Evolutionary conservation across 2,888 invertebrate species (phyloP).

Genomic region (Ochlodes sylvanus): DNA sequence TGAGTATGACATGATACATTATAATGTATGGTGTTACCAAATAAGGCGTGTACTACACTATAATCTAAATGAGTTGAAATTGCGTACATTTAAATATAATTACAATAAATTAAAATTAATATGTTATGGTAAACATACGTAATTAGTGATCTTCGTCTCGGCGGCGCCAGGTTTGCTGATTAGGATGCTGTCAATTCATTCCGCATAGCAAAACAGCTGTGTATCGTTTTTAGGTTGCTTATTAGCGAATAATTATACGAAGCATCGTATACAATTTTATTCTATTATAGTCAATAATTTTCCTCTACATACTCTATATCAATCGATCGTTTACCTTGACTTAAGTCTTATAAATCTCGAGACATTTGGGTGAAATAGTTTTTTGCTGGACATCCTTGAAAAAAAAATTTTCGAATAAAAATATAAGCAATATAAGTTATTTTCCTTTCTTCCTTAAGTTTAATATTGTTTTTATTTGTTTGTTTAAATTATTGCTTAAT

Average conservation of each 20-base stretch:
- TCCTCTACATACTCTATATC: too few relatives aligned
- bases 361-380: too few relatives aligned
- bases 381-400: too few relatives aligned
- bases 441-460: too few relatives aligned
- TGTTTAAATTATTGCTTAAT: too few relatives aligned
- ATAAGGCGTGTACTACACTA: conserved; percentile 15
- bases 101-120: conserved; percentile 24
- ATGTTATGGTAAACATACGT: conserved; percentile 22
- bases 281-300: too few relatives aligned
- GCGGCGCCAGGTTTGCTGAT: conserved; percentile 23
- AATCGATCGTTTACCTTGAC: too few relatives aligned
- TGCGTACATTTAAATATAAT: conserved; percentile 27
- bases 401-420: too few relatives aligned
- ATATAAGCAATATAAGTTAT: too few relatives aligned
- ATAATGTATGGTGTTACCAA: conserved; percentile 29
- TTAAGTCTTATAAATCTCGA: too few relatives aligned
- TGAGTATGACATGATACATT: background rate
- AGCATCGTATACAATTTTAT: too few relatives aligned
- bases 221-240: background rate
- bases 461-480: too few relatives aligned
- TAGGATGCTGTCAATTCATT: conserved; percentile 28
- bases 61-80: conserved; percentile 28
- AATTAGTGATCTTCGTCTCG: conserved; percentile 21
- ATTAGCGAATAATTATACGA: background rate
- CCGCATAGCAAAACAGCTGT: background rate